Percentiles rank a stretch among this genome's conserved stretches.
These are phyloP conservation scores for Papilio polyxenes DNA, from an alignment of 1,140 invertebrate genomes.

Conservation along the genomic window DNA sequence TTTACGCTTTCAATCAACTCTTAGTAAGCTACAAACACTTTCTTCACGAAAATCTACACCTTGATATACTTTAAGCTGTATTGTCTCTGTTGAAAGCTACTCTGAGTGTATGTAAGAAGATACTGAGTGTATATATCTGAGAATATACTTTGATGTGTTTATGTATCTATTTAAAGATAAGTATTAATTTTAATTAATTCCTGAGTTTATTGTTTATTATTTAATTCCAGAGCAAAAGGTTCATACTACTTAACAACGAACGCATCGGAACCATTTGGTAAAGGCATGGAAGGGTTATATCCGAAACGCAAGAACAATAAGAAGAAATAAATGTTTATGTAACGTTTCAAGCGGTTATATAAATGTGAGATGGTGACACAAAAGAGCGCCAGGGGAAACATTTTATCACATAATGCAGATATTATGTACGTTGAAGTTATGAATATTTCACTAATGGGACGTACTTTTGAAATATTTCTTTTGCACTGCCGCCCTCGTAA, in stretches of 20 bases:
- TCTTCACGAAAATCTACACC: too few species aligned
- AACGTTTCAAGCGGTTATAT: background rate
- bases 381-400: background rate
- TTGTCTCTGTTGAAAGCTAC: too few species aligned
- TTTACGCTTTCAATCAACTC: background rate
- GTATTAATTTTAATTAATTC: background rate
- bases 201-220: background rate
- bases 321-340: constrained; percentile 45
- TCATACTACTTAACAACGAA: constrained; percentile 74
- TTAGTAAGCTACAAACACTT: too few species aligned
- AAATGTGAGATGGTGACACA: background rate
- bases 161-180: too few species aligned
- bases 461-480: background rate
- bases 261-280: constrained; percentile 65
- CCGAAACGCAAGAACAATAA: constrained; percentile 61
- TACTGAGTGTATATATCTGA: too few species aligned
- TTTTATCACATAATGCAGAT: too few species aligned
- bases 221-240: constrained; percentile 70
- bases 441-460: background rate
- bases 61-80: too few species aligned
- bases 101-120: background rate
- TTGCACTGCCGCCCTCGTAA: background rate
- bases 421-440: background rate
- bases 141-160: too few species aligned
- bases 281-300: constrained; percentile 71